Conservation (phyloP, 2,113 vertebrate species). For the Dolichallabes microphthalmus region DNA sequence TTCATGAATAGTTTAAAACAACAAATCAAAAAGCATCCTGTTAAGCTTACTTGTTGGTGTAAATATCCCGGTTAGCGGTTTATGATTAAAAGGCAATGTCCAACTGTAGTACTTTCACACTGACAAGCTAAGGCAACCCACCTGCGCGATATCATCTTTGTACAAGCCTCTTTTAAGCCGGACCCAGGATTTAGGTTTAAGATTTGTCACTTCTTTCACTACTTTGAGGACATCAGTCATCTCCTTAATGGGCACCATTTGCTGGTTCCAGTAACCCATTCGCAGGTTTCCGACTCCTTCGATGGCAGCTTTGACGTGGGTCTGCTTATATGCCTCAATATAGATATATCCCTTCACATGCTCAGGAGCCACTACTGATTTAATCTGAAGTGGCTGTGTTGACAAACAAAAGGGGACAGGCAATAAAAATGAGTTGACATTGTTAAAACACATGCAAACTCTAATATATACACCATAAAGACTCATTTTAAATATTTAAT, state of each 20-base stretch:
- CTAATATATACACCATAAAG: background rate
- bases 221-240: slow-evolving; percentile 98
- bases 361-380: slow-evolving; percentile 90
- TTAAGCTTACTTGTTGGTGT: background rate
- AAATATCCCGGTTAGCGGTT: background rate
- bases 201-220: slow-evolving; percentile 95
- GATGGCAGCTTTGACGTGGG: slow-evolving; percentile 92
- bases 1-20: background rate
- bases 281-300: slow-evolving; percentile 93
- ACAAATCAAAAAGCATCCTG: background rate
- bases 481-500: background rate
- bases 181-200: slow-evolving; percentile 96
- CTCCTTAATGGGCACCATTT: slow-evolving; percentile 98
- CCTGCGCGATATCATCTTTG: slow-evolving; percentile 96
- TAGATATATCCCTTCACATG: slow-evolving; percentile 96
- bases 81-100: too few species aligned
- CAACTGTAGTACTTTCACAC: background rate
- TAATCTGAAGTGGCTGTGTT: slow-evolving; percentile 89
- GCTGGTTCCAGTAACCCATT: slow-evolving; percentile 96
- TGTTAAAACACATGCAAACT: background rate
- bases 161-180: slow-evolving; percentile 93
- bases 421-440: background rate
- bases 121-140: slow-evolving; percentile 38
- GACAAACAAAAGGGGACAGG: background rate
- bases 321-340: slow-evolving; percentile 96